These are phyloP conservation scores for Heliocidaris tuberculata DNA, from an alignment of 35 echinoderm and acorn worm genomes.

Conservation along the genomic window DNA sequence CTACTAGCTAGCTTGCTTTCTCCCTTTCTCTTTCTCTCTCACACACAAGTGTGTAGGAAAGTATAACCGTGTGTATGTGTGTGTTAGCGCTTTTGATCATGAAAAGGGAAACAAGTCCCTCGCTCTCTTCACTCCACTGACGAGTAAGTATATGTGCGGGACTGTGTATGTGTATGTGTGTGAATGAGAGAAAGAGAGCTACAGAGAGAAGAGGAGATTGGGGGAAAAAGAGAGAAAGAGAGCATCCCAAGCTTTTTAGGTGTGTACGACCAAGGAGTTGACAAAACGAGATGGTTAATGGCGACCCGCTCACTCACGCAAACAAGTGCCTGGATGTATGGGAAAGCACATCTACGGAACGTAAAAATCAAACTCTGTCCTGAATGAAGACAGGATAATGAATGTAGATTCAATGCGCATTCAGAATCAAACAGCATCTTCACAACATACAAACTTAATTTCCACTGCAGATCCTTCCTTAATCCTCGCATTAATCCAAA, in stretches of 20 bases:
- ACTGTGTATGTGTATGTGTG: neutral
- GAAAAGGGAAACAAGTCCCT: neutral
- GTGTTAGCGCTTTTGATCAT: neutral
- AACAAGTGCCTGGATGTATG: conserved; percentile 1
- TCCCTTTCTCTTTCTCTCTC: neutral
- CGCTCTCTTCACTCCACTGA: neutral
- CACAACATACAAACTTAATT: neutral
- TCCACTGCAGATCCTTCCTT: neutral
- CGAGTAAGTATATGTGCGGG: neutral
- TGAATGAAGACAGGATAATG: neutral
- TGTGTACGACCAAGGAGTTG: neutral
- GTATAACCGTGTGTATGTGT: neutral
- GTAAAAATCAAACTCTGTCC: neutral
- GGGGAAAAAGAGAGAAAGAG: neutral
- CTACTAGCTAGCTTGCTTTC: neutral
- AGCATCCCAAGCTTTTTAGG: conserved; percentile 3
- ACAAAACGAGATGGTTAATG: neutral
- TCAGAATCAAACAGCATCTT: neutral
- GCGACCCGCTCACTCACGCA: neutral
- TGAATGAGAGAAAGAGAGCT: neutral
- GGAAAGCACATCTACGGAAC: neutral
- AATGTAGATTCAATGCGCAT: neutral
- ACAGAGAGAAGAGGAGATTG: neutral
- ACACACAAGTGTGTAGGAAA: too few relatives aligned
- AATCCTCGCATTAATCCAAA: neutral